Base-by-base conservation (phyloP, 2,888 invertebrate genomes). In the Nasonovia ribisnigri region DNA sequence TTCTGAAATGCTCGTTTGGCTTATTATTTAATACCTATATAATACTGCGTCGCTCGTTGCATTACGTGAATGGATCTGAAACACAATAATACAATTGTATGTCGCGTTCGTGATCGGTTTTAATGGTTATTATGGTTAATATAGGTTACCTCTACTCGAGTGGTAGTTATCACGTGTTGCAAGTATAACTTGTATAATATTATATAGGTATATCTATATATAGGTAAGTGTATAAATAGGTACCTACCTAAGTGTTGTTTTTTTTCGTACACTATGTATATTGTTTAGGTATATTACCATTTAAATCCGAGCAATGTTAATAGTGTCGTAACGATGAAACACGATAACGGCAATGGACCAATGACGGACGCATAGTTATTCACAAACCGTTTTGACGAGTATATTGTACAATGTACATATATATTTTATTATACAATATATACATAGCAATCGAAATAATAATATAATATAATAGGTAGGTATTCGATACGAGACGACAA, bases 281-380 rank as follows among this genome's bases (percentile, higher is more conserved):
- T 57, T 26, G 26, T 26, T 26, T 77, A 77, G 77, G 36, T 77
- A 67, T 67, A 77, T 77, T 77, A 77, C 36, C 77, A 20, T 77
- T 67, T 42, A 36, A 77, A 77, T 77, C 77, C 86, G 86, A 46
- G 86, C 29, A 29, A 86, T 43, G 13, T 29, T 13, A 46, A 46
- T 46, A n/a, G 86, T 43, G 86, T 86, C 88, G 88, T 88, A 24
- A 36, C 88, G 88, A 48, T 48, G 29, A 86, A 86, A 86, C 29
- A 86, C 46, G 86, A 86, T 46, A 29, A 46, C 46, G 51, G 88
- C 36, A n/a, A n/a, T n/a, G 51, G n/a, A n/a, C n/a, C 20, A 16
- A 51, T 20, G 51, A 48, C 88, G 88, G 29, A 20, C 48, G 86
- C 46, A 29, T 86, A 43, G 46, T 46, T 42, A 86, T 46, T 42